Conservation (phyloP, 2,888 invertebrate species). For the Agrochola macilenta region DNA sequence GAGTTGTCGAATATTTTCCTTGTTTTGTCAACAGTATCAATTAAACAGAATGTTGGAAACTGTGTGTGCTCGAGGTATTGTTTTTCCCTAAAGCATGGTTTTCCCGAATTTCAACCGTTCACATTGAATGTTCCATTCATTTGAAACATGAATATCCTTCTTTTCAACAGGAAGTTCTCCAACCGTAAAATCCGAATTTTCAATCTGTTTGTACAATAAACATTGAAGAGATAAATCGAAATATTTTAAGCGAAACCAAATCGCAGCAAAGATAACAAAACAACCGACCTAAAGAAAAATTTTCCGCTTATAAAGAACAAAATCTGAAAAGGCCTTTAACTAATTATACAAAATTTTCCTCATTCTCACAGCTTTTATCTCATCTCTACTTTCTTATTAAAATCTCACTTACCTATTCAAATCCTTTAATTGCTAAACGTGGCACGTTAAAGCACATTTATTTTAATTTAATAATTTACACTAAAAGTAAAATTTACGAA, state of each 20-base stretch:
- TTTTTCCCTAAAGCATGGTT: not conserved
- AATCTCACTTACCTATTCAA: constrained; percentile 70
- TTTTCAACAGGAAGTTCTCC: constrained; percentile 3
- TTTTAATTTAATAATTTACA: constrained; percentile 61
- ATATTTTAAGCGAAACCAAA: constrained; percentile 40
- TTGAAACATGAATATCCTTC: constrained; percentile 1
- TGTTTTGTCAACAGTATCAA: not conserved
- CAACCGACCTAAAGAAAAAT: constrained; percentile 44
- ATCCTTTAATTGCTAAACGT: constrained; percentile 67
- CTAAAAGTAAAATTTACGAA: constrained; percentile 56
- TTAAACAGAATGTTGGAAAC: not conserved
- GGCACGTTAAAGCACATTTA: constrained; percentile 70
- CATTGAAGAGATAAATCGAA: constrained; percentile 19
- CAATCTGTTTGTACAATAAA: constrained; percentile 28
- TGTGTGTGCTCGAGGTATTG: not conserved
- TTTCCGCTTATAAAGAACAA: constrained; percentile 52
- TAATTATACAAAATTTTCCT: constrained; percentile 69
- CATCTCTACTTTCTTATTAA: constrained; percentile 49
- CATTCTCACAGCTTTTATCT: constrained; percentile 48
- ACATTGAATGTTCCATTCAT: not conserved
- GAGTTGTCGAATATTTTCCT: not conserved
- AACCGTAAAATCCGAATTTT: not conserved
- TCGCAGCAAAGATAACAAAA: constrained; percentile 51
- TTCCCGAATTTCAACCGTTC: not conserved
- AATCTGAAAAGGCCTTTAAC: constrained; percentile 63